Evolutionary conservation across 2,888 invertebrate species (phyloP), one percentile per base, ranked within the genome.

Genomic region (Seladonia tumulorum): DNA sequence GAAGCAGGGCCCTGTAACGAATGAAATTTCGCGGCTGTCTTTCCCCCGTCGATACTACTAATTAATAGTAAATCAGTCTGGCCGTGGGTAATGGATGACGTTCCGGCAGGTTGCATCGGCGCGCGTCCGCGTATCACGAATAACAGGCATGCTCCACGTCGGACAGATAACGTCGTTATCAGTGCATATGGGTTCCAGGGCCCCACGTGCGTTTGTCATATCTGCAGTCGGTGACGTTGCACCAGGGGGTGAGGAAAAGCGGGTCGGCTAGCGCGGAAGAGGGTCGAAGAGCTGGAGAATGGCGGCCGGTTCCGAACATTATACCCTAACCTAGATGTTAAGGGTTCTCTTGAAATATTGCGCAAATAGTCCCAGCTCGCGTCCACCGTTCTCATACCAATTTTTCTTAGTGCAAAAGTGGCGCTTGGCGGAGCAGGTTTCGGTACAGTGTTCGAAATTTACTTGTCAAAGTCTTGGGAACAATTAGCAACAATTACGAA

Each of bases 121-220:
- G 76, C 73, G 35, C 80, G 77, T 82, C 75, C 68, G 76, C 81
- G 76, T 88, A 86, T 86, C 85, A 29, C 73, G 81, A 81, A 79
- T 87, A 88, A 85, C 88, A 82, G 84, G 77, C 80, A 79, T 82
- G 87, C 85, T 82, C 81, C 83, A 83, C 71, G 88, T 84, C 87
- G 88, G 73, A 42, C 83, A 79, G 88, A 88, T 88, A 89, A 87
- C 88, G 88, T 86, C 82, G 88, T 88, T 89, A 88, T 88, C 88
- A 85, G 88, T 74, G 85, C 87, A 82, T 87, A 85, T 82, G 86
- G 83, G 85, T 80, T 87, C 70, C 82, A 81, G 83, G 88, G 71
- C 68, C 66, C 85, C 88, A 87, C 85, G 87, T 89, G 88, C 84
- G 87, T 88, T 88, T 88, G 88, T 88, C 88, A 88, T 86, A 86